Base-by-base conservation (phyloP, 2,797 vertebrate species). In the Pristis pectinata region DNA sequence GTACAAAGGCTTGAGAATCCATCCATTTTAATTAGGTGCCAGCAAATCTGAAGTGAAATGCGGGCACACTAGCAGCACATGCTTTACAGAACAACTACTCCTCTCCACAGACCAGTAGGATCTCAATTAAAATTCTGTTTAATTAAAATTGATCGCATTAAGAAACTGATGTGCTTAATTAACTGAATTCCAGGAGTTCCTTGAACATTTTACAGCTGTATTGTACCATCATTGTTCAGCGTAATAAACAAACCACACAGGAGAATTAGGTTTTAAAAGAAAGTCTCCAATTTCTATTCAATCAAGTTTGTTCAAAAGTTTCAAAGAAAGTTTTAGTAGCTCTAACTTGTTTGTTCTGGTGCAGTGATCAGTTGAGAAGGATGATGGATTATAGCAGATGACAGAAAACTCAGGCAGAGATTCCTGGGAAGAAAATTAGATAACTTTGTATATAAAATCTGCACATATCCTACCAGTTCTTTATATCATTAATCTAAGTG, bases 121-220 rank as follows among this genome's bases (percentile, higher is more conserved):
- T 97, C 97, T 98, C 97, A 98, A 98, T 98, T 99, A 98, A 98
- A 98, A 98, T 99, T 98, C 97, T 96, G 97, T 98, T 99, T 99
- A 99, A 99, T 99, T 99, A 99, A 99, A 99, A 99, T 98, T 98
- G 98, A 99, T 99, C 98, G 98, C 98, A 98, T 98, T 99, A 99
- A 98, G 98, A 98, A 98, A 98, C 98, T 98, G 98, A 98, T 99
- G 98, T 98, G 98, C 97, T 98, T 99, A 98, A 99, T 99, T 99
- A 99, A 99, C 98, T 98, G 98, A 97, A 98, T 98, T 98, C 98
- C 97, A 98, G 97, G 97, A 98, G 97, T 97, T 97, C 97, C 96
- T 97, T 98, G 97, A 96, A 98, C 97, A 97, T 97, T 97, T 97
- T 97, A 98, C 97, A 97, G 97, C 96, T 95, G 97, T 97, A 97